Percentiles rank a stretch among this genome's conserved stretches.
Evolutionary conservation across 2,113 vertebrate genomes (phyloP).

Genomic region (Bujurquina vittata): DNA sequence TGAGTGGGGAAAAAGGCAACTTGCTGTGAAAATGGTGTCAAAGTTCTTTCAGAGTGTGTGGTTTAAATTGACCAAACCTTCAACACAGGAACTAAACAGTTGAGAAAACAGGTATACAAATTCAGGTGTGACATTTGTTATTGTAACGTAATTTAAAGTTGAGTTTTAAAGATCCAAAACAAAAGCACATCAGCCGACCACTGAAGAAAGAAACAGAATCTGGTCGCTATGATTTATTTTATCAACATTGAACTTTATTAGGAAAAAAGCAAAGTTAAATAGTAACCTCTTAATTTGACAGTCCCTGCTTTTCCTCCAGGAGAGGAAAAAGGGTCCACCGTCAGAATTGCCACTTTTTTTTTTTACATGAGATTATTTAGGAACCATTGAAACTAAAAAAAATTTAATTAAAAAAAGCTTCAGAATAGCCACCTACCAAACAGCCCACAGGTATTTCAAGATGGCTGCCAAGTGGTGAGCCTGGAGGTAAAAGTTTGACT

Average conservation of each 20-base stretch:
- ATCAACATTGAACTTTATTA: neutral
- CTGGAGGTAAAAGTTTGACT: neutral
- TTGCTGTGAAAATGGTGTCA: neutral
- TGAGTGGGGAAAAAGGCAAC: fast-evolving
- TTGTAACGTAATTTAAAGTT: neutral
- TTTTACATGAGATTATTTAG: neutral
- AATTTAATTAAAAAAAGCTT: neutral
- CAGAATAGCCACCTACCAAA: neutral
- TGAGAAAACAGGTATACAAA: neutral
- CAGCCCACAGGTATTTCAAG: neutral
- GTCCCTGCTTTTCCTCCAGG: neutral
- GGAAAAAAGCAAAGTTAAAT: neutral
- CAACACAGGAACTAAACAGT: too few species aligned
- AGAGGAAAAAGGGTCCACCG: too few species aligned
- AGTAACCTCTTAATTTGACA: neutral
- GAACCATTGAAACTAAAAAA: neutral
- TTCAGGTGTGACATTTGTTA: neutral
- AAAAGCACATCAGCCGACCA: neutral
- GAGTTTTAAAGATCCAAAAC: too few species aligned
- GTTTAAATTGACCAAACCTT: too few species aligned
- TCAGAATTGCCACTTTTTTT: too few species aligned
- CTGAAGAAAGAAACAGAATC: neutral
- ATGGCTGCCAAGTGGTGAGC: neutral
- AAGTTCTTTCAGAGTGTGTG: too few species aligned
- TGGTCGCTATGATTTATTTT: neutral